Base-by-base conservation (phyloP, 1,140 invertebrate genomes). In the Drosophila cardini region DNA sequence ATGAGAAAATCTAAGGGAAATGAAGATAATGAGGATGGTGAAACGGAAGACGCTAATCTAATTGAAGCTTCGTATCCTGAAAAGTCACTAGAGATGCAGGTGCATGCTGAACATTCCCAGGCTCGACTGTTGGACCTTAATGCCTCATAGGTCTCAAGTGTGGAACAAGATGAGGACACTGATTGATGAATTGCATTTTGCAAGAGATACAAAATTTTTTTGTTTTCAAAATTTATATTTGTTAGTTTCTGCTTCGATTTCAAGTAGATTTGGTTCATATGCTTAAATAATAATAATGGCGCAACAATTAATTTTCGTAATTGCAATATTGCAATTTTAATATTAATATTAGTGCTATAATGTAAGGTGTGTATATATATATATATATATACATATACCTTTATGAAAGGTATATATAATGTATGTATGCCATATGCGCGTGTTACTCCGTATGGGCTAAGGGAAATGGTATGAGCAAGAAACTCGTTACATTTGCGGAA, bases 211-310 rank as follows among this genome's bases (percentile, higher is more conserved):
- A 11, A 26, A 67, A 67, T 48, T 45, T 38, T 32, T 15, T 53
- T 30, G 36, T 13, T 43, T 34, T 34, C 26, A 45, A 34, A 65
- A 65, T 45, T 46, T 46, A 2, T 53, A 43, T 40, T 64, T 32
- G 0, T 40, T 16, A 13, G 2, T 26, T 38, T 56, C 13, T 45
- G 38, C 26, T 45, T 6, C 11, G 15, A 53, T 55, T 18, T 18
- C 15, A 53, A 26, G 38, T 40, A 5, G 10, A 11, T 40, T 40
- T 40, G 38, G 0, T 15, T 18, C 1, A 38, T 5, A 30, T 10
- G 45, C 16, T 46, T 34, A 60, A 46, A 60, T 16, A 46, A 30
- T 45, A 45, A 11, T 8, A 56, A 56, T 55, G 52, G 52, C 52
- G 52, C 55, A 58, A 10, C 30, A 38, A 38, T n/a, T n/a, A 36